Base-by-base conservation (phyloP, 2,797 vertebrate species). In the Acrossocheilus fasciatus region DNA sequence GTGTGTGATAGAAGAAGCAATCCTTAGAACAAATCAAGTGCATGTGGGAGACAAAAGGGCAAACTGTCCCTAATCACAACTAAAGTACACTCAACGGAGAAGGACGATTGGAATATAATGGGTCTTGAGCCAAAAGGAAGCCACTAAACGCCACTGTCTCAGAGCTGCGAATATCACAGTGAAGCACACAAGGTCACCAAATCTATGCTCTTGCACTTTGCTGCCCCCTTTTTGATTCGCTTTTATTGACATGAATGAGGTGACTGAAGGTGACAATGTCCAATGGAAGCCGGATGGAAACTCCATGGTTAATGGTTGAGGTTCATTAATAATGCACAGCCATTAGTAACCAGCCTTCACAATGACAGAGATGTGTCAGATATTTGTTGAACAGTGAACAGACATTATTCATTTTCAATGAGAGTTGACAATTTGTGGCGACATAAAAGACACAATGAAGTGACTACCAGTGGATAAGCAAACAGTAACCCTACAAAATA, bases 11-110 rank as follows among this genome's bases (percentile, higher is more conserved):
- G 43, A 64, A 82, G 59, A 85, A 52, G 85, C 78, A 57, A 77
- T 85, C 76, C 75, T 82, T 52, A 86, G 69, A 88, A 84, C 83
- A 81, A 87, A 87, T 74, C 52, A 82, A 74, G 81, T 54, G 73
- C 43, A 77, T 52, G 83, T 81, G 79, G 87, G 62, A 82, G 34
- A 81, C 50, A 64, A 89, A 85, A 87, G 87, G 81, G 57, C 70
- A 88, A 34, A 39, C 54, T 73, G 81, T 81, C 57, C 85, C 83
- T 89, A 87, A 89, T 90, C 88, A 91, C 77, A 90, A 66, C 78
- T 86, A 87, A 76, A 88, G 54, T 26, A 36, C 68, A 79, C 80
- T 88, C 82, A 18, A 59, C 68, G 23, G 20, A 64, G 76, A 70
- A 84, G 68, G 47, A 62, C 50, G 39, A 70, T 7, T 87, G 84